Percentiles rank a stretch among this genome's conserved stretches.
These are phyloP conservation scores for Leucophenga varia DNA, from an alignment of 1,140 invertebrate species.

Conservation along the genomic window DNA sequence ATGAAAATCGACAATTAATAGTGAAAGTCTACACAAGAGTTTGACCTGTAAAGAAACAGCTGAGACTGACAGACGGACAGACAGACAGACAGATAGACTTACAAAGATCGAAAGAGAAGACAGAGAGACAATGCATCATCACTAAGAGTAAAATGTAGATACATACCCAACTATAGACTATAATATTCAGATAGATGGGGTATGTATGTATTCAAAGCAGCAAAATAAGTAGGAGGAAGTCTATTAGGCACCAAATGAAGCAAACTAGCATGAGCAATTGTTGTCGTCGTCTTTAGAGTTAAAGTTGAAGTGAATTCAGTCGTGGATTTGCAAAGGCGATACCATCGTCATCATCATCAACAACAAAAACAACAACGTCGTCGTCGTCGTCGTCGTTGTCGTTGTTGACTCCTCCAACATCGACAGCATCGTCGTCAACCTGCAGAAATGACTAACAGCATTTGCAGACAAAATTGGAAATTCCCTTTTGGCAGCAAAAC, in stretches of 20 bases:
- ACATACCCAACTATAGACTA: no score
- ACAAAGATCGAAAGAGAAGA: slow-evolving; percentile 3
- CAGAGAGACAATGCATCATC: slow-evolving; percentile 16
- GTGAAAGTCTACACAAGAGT: slow-evolving; percentile 41
- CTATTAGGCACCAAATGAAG: slow-evolving; percentile 28
- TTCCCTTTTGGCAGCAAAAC: slow-evolving; percentile 26
- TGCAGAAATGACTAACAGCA: slow-evolving; percentile 46
- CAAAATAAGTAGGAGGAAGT: slow-evolving; percentile 20
- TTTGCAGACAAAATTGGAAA: slow-evolving; percentile 27
- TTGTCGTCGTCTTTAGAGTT: slow-evolving; percentile 26
- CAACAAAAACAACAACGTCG: neutral
- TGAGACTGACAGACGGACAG: no score
- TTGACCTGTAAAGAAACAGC: slow-evolving; percentile 11
- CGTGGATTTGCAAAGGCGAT: slow-evolving; percentile 50
- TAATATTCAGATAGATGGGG: no score
- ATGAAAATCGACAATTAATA: slow-evolving; percentile 53
- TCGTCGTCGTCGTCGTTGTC: neutral
- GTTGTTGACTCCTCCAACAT: slow-evolving; percentile 10
- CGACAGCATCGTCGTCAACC: slow-evolving; percentile 9
- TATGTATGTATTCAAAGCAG: no score
- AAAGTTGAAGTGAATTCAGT: no score
- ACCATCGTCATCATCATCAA: slow-evolving; percentile 41
- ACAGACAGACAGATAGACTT: no score
- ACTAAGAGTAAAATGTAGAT: slow-evolving; percentile 25
- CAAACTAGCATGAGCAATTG: slow-evolving; percentile 7